phyloP scores from a whole-genome alignment of 2,888 invertebrate genomes.

The Oscheius sp. region DNA sequence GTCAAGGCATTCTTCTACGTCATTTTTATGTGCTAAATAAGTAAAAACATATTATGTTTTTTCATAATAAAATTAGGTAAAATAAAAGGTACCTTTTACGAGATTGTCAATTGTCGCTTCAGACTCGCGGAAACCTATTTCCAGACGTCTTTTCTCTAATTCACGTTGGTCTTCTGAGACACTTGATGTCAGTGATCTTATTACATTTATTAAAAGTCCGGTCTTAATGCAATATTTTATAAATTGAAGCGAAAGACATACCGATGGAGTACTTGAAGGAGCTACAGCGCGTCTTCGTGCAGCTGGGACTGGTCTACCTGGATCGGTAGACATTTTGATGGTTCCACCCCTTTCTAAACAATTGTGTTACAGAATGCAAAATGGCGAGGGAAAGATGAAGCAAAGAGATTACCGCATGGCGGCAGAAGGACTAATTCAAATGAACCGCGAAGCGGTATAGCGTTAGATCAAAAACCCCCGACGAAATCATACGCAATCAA shows the following conservation, averaged over 20 bases:
- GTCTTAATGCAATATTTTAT: slow-evolving; percentile 33
- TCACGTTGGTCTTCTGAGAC: slow-evolving; percentile 89
- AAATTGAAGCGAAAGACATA: slow-evolving; percentile 3
- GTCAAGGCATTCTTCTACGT: slow-evolving; percentile 86
- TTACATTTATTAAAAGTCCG: slow-evolving; percentile 86
- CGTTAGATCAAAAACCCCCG: background rate
- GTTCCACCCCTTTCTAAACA: background rate
- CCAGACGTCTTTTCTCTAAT: slow-evolving; percentile 90
- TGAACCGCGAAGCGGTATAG: background rate
- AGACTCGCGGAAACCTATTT: slow-evolving; percentile 91
- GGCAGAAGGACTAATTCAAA: background rate
- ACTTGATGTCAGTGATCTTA: slow-evolving; percentile 87
- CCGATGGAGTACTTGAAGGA: slow-evolving; percentile 23
- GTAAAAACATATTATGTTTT: slow-evolving; percentile 43
- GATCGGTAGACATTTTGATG: slow-evolving; percentile 10
- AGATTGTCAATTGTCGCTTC: slow-evolving; percentile 89
- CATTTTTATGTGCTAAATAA: slow-evolving; percentile 82
- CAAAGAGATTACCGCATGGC: too few species aligned
- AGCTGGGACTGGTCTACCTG: slow-evolving; percentile 27
- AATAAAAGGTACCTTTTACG: slow-evolving; percentile 78
- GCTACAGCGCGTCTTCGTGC: slow-evolving; percentile 14
- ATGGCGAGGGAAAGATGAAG: background rate
- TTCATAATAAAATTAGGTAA: slow-evolving; percentile 6
- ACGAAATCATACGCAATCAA: background rate
- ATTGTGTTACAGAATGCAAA: background rate